Conservation (phyloP, 2,797 vertebrate genomes). For the Aphelocoma californica region DNA sequence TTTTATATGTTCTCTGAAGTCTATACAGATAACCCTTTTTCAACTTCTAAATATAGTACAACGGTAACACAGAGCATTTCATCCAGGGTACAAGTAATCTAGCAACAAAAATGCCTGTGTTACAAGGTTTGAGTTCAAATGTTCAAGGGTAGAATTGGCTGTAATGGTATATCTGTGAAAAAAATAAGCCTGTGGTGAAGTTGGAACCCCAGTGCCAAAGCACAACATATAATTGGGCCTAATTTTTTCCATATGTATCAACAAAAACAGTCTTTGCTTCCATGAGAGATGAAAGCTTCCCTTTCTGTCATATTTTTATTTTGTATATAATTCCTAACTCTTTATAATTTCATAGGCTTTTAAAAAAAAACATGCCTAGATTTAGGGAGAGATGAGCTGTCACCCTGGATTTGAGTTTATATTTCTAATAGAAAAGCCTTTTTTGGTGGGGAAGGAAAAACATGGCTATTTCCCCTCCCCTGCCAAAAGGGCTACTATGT, state of each 20-base stretch:
- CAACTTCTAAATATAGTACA: constrained; percentile 56
- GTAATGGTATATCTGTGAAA: constrained; percentile 75
- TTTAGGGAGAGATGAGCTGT: constrained; percentile 61
- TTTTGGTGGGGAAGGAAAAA: constrained; percentile 52
- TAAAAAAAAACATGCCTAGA: constrained; percentile 53
- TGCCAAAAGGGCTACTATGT: constrained; percentile 55
- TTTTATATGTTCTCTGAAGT: constrained; percentile 39
- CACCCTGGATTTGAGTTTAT: constrained; percentile 57
- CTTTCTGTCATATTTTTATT: constrained; percentile 74
- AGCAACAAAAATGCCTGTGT: constrained; percentile 75
- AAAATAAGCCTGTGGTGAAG: constrained; percentile 74
- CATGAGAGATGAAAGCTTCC: constrained; percentile 75
- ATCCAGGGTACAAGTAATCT: constrained; percentile 57
- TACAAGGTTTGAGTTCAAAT: constrained; percentile 62
- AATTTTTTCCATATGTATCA: constrained; percentile 81
- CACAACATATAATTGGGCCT: constrained; percentile 77
- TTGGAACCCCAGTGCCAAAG: constrained; percentile 73
- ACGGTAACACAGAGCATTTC: constrained; percentile 61
- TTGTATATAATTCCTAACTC: constrained; percentile 72
- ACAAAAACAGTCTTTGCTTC: constrained; percentile 76
- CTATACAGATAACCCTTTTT: constrained; percentile 54
- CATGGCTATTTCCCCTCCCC: constrained; percentile 45
- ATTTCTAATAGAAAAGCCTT: constrained; percentile 62
- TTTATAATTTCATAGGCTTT: constrained; percentile 66
- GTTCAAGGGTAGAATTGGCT: constrained; percentile 62